A percentile compares a stretch with the other conserved stretches of the same genome.
phyloP scores from a whole-genome alignment of 2,888 invertebrate species.

The Minunthozetes semirufus region DNA sequence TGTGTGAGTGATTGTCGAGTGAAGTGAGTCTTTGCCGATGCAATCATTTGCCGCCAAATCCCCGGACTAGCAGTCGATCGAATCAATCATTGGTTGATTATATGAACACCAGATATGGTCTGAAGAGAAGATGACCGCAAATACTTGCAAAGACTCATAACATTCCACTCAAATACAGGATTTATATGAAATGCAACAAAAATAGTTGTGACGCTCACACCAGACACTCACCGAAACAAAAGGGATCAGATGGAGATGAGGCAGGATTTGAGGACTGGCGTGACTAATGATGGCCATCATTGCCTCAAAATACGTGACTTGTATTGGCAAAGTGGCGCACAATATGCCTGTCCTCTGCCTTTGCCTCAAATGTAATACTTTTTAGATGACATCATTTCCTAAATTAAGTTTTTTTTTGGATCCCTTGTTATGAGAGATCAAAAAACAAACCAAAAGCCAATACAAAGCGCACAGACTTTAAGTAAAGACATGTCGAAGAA shows the following conservation, averaged over 20 bases:
- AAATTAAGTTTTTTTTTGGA: constrained; percentile 19
- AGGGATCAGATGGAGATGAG: constrained; percentile 25
- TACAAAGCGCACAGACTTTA: neutral
- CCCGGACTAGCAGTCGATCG: constrained; percentile 14
- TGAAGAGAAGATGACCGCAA: neutral
- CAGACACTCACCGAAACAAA: neutral
- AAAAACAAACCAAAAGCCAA: neutral
- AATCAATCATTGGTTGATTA: constrained; percentile 27
- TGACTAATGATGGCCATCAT: constrained; percentile 28
- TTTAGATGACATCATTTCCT: constrained; percentile 12
- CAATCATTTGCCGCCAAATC: constrained; percentile 14
- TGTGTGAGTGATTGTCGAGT: neutral
- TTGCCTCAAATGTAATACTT: constrained; percentile 4
- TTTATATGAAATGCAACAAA: constrained; percentile 18
- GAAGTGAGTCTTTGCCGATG: constrained; percentile 7
- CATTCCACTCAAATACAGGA: constrained; percentile 1
- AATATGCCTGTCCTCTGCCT: neutral
- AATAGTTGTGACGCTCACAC: neutral
- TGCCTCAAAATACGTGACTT: constrained; percentile 8
- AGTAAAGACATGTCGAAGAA: constrained; percentile 16
- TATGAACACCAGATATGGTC: neutral
- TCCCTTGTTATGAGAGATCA: neutral
- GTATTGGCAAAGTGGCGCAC: neutral
- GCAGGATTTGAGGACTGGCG: constrained; percentile 8
- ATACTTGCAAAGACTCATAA: constrained; percentile 18